Conservation (phyloP, 2,888 invertebrate genomes). For the Sussaba pulchella region DNA sequence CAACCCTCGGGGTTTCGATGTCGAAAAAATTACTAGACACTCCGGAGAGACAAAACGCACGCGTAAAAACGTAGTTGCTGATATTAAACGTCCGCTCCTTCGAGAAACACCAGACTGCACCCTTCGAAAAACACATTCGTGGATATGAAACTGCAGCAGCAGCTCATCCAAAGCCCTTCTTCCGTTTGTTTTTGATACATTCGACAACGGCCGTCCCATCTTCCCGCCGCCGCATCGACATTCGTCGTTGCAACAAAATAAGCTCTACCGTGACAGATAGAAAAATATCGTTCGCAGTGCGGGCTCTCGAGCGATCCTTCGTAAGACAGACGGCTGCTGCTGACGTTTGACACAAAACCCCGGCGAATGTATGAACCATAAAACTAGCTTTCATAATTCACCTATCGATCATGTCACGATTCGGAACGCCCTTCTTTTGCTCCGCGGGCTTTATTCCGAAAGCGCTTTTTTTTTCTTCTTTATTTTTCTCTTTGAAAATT, state of each 20-base stretch:
- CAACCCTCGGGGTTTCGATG: too few relatives aligned
- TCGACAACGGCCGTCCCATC: constrained; percentile 78
- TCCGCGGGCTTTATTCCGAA: constrained; percentile 36
- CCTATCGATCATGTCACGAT: constrained; percentile 56
- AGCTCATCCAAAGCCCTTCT: constrained; percentile 67
- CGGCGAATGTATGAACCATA: constrained; percentile 17
- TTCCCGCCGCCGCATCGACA: constrained; percentile 65
- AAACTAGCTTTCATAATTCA: constrained; percentile 56
- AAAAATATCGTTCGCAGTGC: not conserved
- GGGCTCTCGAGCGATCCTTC: not conserved
- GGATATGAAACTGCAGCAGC: constrained; percentile 72
- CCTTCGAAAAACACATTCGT: constrained; percentile 8
- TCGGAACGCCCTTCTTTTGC: constrained; percentile 45
- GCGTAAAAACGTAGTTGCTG: constrained; percentile 6
- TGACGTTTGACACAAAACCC: not conserved
- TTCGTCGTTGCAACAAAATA: constrained; percentile 58
- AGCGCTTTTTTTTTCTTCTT: constrained; percentile 19
- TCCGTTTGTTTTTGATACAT: constrained; percentile 76
- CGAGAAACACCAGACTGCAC: constrained; percentile 53
- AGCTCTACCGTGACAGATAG: constrained; percentile 23
- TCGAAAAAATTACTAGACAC: too few relatives aligned
- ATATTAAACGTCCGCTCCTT: constrained; percentile 56
- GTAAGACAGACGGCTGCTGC: not conserved
- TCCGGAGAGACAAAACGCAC: too few relatives aligned
- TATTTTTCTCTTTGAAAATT: constrained; percentile 32